Evolutionary conservation across 2,113 vertebrate species (phyloP), one percentile per base, ranked within the genome.

Genomic region (Hucho hucho): DNA sequence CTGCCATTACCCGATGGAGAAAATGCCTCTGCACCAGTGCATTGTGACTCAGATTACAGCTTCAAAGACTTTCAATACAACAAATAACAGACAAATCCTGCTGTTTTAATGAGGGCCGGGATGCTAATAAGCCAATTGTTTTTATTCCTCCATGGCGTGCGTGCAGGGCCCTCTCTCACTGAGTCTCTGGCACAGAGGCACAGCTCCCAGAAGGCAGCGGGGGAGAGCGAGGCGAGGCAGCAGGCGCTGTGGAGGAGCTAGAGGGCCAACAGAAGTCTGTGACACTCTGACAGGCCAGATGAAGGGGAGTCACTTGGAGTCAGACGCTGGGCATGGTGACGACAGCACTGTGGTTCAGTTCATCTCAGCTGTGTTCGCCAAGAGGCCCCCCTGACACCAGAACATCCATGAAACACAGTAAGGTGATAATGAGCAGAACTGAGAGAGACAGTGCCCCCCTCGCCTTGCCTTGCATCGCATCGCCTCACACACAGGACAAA

Each of bases 371-470:
- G n/a, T 14, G 1, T 46, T 56, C 13, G 46, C 56, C 49, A 49
- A 65, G 47, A 46, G 26, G 37, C 20, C 16, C 75, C 49, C 49
- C 16, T 53, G 76, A 71, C 68, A 68, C 68, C 20, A 64, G 68
- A 68, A 46, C 47, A 69, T 16, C 63, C 64, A 72, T 56, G 76
- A 81, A 74, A 46, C 25, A 58, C 64, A 47, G 67, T 29, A 64
- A 63, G 68, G 79, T 64, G 14, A 22, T 81, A 81, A 84, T 77
- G 64, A 79, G 77, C 63, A 24, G 61, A 75, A 71, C 61, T 69
- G 69, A 64, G 59, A 69, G 69, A 64, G 49, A 69, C 75, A 72
- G 63, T 28, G 64, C 64, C 25, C 9, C 13, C 25, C 7, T 14
- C 24, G 5, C n/a, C 11, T 22, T 11, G 11, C 20, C 12, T 5